These are phyloP conservation scores for Pachypeltis micranthus DNA, from an alignment of 1,140 invertebrate species.

Conservation along the genomic window DNA sequence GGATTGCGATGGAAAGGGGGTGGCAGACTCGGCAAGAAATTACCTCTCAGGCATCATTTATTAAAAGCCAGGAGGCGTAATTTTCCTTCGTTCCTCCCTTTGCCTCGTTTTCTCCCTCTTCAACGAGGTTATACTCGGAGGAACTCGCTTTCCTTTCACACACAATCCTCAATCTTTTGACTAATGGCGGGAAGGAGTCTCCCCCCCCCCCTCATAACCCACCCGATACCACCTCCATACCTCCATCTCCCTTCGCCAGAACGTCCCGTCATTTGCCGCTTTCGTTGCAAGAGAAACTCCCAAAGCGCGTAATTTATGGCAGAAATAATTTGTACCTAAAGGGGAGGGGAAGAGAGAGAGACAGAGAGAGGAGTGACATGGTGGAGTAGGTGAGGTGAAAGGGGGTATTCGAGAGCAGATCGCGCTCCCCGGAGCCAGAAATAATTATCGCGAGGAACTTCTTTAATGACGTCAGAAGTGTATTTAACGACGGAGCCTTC, in stretches of 20 bases:
- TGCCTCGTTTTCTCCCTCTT: neutral
- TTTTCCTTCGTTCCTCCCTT: neutral
- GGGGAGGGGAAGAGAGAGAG: too few relatives aligned
- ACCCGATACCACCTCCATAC: too few relatives aligned
- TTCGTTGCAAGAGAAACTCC: neutral
- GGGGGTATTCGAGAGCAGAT: neutral
- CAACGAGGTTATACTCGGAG: neutral
- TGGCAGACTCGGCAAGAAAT: slow-evolving; percentile 6
- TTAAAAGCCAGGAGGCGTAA: slow-evolving; percentile 14
- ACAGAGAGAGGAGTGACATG: too few relatives aligned
- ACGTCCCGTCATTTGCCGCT: neutral
- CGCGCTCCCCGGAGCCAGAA: neutral
- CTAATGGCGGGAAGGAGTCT: neutral
- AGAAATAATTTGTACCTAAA: slow-evolving; percentile 3
- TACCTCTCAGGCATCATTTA: slow-evolving; percentile 15
- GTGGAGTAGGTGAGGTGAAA: too few relatives aligned
- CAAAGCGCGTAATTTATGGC: slow-evolving; percentile 2
- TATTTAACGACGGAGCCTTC: neutral
- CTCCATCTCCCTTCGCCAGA: neutral
- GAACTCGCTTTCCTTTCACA: slow-evolving; percentile 3
- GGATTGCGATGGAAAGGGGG: too few relatives aligned
- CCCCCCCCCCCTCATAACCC: neutral
- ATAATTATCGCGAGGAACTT: neutral
- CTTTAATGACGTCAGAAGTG: slow-evolving; percentile 3
- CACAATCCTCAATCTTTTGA: slow-evolving; percentile 16